phyloP scores from a whole-genome alignment of 2,113 vertebrate species.

The Bucco capensis region DNA sequence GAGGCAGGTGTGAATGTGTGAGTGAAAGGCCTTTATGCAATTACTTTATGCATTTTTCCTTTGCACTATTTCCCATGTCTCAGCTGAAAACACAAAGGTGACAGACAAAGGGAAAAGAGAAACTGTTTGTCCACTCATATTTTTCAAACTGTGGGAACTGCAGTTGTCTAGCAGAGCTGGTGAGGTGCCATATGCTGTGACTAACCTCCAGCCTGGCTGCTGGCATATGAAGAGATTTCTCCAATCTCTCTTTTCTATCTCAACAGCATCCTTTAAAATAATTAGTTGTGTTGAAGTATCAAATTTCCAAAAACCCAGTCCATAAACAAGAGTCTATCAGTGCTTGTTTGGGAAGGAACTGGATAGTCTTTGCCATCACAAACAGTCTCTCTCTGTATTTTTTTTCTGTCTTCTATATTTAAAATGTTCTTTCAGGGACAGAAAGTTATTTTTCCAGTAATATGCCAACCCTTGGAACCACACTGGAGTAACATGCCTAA shows the following conservation, averaged over 20 bases:
- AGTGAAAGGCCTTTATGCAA: neutral
- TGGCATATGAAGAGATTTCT: rapidly evolving
- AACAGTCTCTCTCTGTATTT: neutral
- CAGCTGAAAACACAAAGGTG: rapidly evolving
- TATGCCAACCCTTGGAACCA: neutral
- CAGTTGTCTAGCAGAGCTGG: neutral
- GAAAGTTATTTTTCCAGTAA: neutral
- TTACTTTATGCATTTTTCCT: neutral
- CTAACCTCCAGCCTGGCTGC: neutral
- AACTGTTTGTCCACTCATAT: neutral
- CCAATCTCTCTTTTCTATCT: neutral
- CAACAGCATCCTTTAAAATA: neutral
- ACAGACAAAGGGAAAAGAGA: neutral
- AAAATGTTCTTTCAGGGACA: neutral
- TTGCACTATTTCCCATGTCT: neutral
- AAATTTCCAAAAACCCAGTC: neutral
- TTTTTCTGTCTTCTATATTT: neutral
- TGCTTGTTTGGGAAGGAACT: neutral
- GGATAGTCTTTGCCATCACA: neutral
- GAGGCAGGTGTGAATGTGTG: neutral
- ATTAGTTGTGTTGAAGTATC: neutral
- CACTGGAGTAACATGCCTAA: neutral
- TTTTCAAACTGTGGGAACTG: neutral
- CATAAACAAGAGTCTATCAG: neutral
- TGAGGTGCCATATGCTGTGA: neutral